Conservation (phyloP, 2,113 vertebrate genomes). For the Chauna torquata region DNA sequence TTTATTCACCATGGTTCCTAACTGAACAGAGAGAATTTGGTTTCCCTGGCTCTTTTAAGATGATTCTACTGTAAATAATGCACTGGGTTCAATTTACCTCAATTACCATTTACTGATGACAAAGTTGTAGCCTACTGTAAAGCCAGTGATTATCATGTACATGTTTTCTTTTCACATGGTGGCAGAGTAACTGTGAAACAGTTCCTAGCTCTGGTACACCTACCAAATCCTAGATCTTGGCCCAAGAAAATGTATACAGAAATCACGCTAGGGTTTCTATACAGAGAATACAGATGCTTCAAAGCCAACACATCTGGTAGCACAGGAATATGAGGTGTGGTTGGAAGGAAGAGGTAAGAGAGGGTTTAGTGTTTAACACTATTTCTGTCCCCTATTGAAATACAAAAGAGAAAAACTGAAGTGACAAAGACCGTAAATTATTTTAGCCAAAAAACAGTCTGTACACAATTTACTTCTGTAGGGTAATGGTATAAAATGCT, state of each 20-base stretch:
- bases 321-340: neutral
- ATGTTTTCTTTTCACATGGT: neutral
- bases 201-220: neutral
- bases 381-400: neutral
- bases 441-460: neutral
- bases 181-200: neutral
- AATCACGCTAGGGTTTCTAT: neutral
- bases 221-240: neutral
- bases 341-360: neutral
- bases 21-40: neutral
- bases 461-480: neutral
- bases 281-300: neutral
- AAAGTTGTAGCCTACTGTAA: neutral
- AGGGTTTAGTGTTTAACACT: neutral
- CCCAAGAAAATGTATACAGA: neutral
- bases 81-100: neutral
- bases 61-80: neutral
- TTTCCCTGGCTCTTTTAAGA: neutral
- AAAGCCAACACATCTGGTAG: neutral
- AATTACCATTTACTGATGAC: neutral
- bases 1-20: neutral
- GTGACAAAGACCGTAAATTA: neutral
- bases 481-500: neutral
- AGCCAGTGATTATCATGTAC: neutral
- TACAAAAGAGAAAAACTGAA: neutral